phyloP scores from a whole-genome alignment of 2,888 invertebrate species.

The Erebia palarica region DNA sequence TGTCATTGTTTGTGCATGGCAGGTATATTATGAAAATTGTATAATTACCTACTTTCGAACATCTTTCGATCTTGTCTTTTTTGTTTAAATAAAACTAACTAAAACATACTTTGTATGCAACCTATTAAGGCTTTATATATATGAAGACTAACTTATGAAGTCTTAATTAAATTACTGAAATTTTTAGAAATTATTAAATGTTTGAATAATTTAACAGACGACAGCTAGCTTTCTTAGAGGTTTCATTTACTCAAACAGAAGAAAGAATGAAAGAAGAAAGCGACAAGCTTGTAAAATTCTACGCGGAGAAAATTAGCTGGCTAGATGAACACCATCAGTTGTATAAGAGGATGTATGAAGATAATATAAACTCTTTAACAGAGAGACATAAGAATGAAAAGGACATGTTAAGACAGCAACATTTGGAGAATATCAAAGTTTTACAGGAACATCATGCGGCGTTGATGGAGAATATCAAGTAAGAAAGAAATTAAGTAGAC shows the following conservation, averaged over 20 bases:
- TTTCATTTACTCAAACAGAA: constrained; percentile 80
- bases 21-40: too few relatives aligned
- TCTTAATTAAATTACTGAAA: background rate
- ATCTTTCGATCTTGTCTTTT: too few relatives aligned
- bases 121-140: background rate
- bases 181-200: background rate
- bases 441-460: constrained; percentile 77
- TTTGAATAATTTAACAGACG: constrained; percentile 62
- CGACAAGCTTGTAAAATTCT: constrained; percentile 73
- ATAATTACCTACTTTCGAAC: too few relatives aligned
- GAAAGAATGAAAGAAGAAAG: constrained; percentile 83
- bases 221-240: constrained; percentile 81
- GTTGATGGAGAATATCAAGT: constrained; percentile 83
- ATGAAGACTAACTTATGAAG: background rate
- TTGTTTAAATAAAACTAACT: too few relatives aligned
- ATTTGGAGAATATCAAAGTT: constrained; percentile 70
- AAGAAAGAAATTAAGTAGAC: constrained; percentile 34
- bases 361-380: constrained; percentile 70
- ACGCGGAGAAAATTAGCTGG: constrained; percentile 77
- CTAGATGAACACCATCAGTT: constrained; percentile 78
- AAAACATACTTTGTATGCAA: too few relatives aligned
- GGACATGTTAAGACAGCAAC: constrained; percentile 69
- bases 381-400: constrained; percentile 73
- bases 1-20: too few relatives aligned
- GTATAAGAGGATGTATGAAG: constrained; percentile 77